A percentile compares a stretch with the other conserved stretches of the same genome.
Conservation (phyloP, 2,113 vertebrate species). For the Hemibagrus wyckioides region DNA sequence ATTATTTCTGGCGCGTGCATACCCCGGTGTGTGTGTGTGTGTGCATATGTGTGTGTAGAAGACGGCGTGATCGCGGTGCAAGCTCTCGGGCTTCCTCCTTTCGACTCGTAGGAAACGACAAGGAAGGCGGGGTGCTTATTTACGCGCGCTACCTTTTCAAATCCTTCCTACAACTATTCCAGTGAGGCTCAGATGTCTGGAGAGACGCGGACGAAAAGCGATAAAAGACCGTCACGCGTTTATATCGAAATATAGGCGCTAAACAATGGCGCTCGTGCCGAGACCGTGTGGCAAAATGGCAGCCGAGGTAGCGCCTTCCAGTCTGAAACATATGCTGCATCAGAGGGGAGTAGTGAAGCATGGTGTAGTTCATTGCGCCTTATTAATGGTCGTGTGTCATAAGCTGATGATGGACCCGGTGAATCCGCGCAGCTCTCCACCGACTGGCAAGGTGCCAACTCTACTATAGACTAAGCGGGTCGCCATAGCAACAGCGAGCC, state of each 20-base stretch:
- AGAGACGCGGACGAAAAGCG: neutral
- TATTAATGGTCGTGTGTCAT: slow-evolving; percentile 12
- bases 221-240: neutral
- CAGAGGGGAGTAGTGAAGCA: neutral
- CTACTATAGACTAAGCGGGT: slow-evolving; percentile 80
- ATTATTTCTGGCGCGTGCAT: neutral
- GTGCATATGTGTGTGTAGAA: neutral
- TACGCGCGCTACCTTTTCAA: neutral
- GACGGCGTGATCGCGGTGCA: slow-evolving; percentile 19
- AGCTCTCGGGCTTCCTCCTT: slow-evolving; percentile 38
- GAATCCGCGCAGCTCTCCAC: slow-evolving; percentile 5
- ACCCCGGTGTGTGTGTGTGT: neutral
- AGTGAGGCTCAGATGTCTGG: neutral
- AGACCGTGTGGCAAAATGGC: slow-evolving; percentile 54
- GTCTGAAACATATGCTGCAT: slow-evolving; percentile 6
- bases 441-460: slow-evolving; percentile 79
- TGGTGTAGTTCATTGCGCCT: neutral
- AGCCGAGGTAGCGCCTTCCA: slow-evolving; percentile 44
- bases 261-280: slow-evolving; percentile 45
- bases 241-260: neutral
- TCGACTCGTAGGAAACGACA: neutral
- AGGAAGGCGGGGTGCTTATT: slow-evolving; percentile 16
- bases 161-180: neutral
- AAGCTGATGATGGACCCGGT: neutral
- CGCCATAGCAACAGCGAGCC: slow-evolving; percentile 85